These are phyloP conservation scores for Sebastes trivittatus DNA, from an alignment of 2,797 vertebrate genomes.

Conservation along the genomic window DNA sequence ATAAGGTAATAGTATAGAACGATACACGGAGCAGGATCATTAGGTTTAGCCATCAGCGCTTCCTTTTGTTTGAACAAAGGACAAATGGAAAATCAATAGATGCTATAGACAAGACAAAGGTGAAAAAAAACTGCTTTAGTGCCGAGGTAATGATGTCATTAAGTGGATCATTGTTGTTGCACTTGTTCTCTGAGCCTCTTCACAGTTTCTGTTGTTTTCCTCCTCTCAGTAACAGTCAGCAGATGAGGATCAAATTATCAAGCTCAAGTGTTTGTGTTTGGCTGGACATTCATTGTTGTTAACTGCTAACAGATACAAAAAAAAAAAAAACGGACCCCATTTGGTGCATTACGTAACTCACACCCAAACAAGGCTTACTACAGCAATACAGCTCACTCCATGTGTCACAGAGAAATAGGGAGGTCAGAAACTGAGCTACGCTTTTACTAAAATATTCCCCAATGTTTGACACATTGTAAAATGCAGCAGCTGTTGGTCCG, in stretches of 20 bases:
- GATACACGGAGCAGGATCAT: background rate
- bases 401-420: background rate
- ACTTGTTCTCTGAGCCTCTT: conserved; percentile 32
- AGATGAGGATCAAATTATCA: conserved; percentile 31
- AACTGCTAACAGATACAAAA: conserved; percentile 3
- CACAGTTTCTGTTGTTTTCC: conserved; percentile 10
- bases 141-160: conserved; percentile 16
- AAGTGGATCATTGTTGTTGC: conserved; percentile 34
- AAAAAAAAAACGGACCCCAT: background rate
- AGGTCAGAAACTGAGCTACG: background rate
- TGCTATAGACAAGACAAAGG: background rate
- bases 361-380: conserved; percentile 19
- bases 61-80: background rate
- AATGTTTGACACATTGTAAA: background rate
- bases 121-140: background rate
- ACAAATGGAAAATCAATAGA: conserved; percentile 19
- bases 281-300: conserved; percentile 4
- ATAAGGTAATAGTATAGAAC: too few species aligned
- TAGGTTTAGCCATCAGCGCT: background rate
- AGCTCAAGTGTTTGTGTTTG: conserved; percentile 43
- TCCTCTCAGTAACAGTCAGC: background rate
- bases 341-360: conserved; percentile 41
- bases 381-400: background rate
- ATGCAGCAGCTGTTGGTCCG: background rate
- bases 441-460: background rate